Percentiles rank a stretch among this genome's conserved stretches.
Conservation (phyloP, 2,113 vertebrate species). For the Lipophrys pholis region DNA sequence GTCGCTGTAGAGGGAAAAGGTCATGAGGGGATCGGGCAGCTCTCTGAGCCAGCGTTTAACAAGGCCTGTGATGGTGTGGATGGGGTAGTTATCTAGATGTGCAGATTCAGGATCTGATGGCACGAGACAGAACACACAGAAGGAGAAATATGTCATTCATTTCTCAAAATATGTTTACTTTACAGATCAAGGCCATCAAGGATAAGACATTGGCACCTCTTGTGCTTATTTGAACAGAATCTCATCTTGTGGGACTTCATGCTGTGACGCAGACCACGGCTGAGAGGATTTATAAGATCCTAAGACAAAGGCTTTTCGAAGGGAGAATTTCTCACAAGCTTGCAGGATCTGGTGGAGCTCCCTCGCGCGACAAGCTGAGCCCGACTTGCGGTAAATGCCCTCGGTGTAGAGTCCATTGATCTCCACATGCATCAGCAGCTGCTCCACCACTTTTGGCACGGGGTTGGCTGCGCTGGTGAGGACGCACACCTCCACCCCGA, state of each 20-base stretch:
- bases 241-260: no score
- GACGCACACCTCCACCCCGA: constrained; percentile 88
- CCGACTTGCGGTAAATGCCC: constrained; percentile 97
- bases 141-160: neutral
- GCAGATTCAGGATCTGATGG: constrained; percentile 83
- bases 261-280: no score
- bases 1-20: constrained; percentile 91
- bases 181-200: no score
- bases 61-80: constrained; percentile 94
- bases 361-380: constrained; percentile 88
- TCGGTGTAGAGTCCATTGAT: constrained; percentile 95
- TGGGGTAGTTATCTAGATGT: constrained; percentile 90
- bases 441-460: constrained; percentile 90
- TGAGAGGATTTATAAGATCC: neutral
- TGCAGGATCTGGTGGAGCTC: constrained; percentile 92
- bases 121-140: constrained; percentile 13
- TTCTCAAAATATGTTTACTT: no score
- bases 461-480: constrained; percentile 86
- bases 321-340: constrained; percentile 76
- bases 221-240: no score
- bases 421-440: constrained; percentile 91
- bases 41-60: constrained; percentile 96
- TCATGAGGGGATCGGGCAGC: constrained; percentile 95
- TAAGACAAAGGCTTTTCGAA: neutral
- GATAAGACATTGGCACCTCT: no score